phyloP scores from a whole-genome alignment of 2,888 invertebrate genomes.

The Drosophila birchii region DNA sequence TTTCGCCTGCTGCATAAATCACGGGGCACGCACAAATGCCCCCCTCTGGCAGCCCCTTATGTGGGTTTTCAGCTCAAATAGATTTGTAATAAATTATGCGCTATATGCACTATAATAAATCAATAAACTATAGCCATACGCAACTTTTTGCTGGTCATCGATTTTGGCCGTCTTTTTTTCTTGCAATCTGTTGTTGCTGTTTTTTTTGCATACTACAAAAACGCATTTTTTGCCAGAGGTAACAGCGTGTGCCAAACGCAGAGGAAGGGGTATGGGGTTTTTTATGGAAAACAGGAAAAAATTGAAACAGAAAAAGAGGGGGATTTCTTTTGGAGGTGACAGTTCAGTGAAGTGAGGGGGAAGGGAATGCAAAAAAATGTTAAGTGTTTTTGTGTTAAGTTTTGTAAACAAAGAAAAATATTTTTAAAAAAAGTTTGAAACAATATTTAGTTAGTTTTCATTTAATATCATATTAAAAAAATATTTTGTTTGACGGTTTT shows the following conservation, averaged over 20 bases:
- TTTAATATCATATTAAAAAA: no score
- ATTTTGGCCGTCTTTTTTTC: constrained; percentile 22
- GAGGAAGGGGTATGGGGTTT: constrained; percentile 21
- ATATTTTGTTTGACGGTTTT: no score
- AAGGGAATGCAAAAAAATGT: background rate
- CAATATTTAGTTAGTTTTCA: no score
- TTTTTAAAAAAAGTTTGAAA: background rate
- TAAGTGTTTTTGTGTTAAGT: background rate
- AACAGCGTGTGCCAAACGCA: constrained; percentile 67
- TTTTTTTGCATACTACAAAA: constrained; percentile 67
- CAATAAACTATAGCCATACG: constrained; percentile 71
- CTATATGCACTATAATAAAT: constrained; percentile 60
- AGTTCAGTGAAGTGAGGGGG: constrained; percentile 14
- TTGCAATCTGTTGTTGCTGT: constrained; percentile 34
- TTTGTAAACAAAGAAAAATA: background rate
- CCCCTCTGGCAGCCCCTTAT: background rate
- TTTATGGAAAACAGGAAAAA: constrained; percentile 29
- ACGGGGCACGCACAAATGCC: constrained; percentile 43
- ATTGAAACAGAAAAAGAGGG: constrained; percentile 21
- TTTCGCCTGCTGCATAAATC: constrained; percentile 53
- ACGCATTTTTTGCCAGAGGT: constrained; percentile 56
- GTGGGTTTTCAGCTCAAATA: constrained; percentile 51
- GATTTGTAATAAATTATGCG: constrained; percentile 77
- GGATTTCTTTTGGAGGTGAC: constrained; percentile 18
- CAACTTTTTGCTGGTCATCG: constrained; percentile 59